phyloP scores from a whole-genome alignment of 1,140 invertebrate genomes.

The Heterodera carotae region DNA sequence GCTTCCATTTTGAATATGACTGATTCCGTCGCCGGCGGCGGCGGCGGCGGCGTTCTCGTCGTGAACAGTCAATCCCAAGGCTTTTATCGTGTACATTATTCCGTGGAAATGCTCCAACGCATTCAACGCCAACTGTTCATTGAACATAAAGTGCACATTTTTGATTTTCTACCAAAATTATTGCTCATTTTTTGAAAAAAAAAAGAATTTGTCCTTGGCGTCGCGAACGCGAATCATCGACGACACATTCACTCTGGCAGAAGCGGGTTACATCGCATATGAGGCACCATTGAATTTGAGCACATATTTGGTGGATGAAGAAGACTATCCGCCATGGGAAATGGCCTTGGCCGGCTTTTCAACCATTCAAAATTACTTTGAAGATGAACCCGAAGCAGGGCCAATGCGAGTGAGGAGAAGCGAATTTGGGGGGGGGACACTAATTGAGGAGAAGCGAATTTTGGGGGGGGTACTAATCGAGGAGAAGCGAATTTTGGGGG shows the following conservation, averaged over 20 bases:
- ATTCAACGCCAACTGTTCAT: conserved; percentile 49
- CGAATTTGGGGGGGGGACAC: no score
- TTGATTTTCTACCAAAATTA: conserved; percentile 12
- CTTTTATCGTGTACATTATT: conserved; percentile 56
- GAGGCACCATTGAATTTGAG: conserved; percentile 53
- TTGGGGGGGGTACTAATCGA: no score
- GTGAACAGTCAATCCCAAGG: conserved; percentile 51
- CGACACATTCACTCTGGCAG: conserved; percentile 55
- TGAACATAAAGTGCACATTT: conserved; percentile 47
- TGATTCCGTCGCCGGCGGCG: not conserved
- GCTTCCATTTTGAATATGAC: conserved; percentile 34
- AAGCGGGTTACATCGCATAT: conserved; percentile 53
- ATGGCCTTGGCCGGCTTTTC: conserved; percentile 50
- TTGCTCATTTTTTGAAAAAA: conserved; percentile 15
- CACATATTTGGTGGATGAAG: conserved; percentile 48
- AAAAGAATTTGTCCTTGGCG: conserved; percentile 42
- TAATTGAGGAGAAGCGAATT: no score
- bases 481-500: no score
- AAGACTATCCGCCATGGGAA: conserved; percentile 56
- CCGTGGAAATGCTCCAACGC: conserved; percentile 30
- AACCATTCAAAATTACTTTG: conserved; percentile 54
- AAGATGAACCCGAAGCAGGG: conserved; percentile 53
- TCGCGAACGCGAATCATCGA: conserved; percentile 57
- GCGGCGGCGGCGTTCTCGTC: conserved; percentile 28
- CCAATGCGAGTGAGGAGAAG: conserved; percentile 39